A percentile compares a stretch with the other conserved stretches of the same genome.
Evolutionary conservation across 2,113 vertebrate species (phyloP).

Genomic region (Struthio camelus): DNA sequence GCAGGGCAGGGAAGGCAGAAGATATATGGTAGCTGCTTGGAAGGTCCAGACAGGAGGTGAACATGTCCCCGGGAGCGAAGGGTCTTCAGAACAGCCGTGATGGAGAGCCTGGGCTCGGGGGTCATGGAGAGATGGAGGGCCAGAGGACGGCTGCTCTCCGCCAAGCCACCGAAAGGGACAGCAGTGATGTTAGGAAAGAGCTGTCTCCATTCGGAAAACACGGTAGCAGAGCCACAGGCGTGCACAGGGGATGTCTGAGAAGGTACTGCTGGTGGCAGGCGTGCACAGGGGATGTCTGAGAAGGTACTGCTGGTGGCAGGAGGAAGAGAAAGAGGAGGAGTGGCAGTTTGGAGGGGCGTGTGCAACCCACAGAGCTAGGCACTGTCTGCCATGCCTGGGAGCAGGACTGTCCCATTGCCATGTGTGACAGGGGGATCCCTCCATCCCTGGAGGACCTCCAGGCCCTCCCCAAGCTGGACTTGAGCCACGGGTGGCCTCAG

Average conservation of each 20-base stretch:
- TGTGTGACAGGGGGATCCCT: too few species aligned
- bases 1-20: not conserved
- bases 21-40: not conserved
- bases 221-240: too few species aligned
- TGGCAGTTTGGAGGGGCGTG: not conserved
- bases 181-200: not conserved
- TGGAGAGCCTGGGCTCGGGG: too few species aligned
- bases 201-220: not conserved
- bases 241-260: not conserved
- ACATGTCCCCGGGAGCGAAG: not conserved
- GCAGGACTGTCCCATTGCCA: too few species aligned
- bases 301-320: not conserved
- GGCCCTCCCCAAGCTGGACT: too few species aligned
- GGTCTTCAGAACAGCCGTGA: not conserved
- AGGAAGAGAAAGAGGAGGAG: not conserved
- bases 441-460: too few species aligned
- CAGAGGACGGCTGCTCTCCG: too few species aligned
- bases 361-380: too few species aligned
- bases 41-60: not conserved
- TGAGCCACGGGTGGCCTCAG: too few species aligned
- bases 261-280: not conserved
- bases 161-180: not conserved
- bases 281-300: not conserved
- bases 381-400: not conserved
- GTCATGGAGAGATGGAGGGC: too few species aligned